Percentiles rank a stretch among this genome's conserved stretches.
These are phyloP conservation scores for Idaea biselata DNA, from an alignment of 2,888 invertebrate genomes.

Conservation along the genomic window DNA sequence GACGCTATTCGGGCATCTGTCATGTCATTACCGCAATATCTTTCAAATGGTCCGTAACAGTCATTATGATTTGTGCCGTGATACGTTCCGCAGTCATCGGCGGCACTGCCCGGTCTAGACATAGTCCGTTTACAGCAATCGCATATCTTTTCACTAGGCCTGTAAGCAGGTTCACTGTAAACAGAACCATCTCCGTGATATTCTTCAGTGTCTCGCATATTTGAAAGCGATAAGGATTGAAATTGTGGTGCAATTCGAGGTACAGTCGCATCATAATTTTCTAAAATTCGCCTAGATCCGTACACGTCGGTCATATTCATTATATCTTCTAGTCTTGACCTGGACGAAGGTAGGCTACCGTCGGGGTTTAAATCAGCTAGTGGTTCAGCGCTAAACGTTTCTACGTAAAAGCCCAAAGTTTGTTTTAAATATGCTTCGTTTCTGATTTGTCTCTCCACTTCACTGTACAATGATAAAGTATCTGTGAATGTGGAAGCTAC, in stretches of 20 bases:
- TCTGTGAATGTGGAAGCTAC: slow-evolving; percentile 94
- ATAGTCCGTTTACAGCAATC: slow-evolving; percentile 87
- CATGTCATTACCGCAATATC: slow-evolving; percentile 80
- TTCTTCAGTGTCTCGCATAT: slow-evolving; percentile 84
- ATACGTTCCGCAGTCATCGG: slow-evolving; percentile 83
- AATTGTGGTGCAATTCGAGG: slow-evolving; percentile 82
- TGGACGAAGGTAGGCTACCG: slow-evolving; percentile 69
- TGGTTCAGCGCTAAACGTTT: slow-evolving; percentile 68
- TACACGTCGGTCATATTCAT: slow-evolving; percentile 91
- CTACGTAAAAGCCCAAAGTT: slow-evolving; percentile 78
- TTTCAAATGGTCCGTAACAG: slow-evolving; percentile 82
- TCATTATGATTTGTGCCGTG: slow-evolving; percentile 77
- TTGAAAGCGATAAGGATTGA: slow-evolving; percentile 85
- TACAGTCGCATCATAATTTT: slow-evolving; percentile 81
- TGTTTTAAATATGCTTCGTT: slow-evolving; percentile 81
- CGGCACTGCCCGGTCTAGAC: slow-evolving; percentile 84
- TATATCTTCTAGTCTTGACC: slow-evolving; percentile 88
- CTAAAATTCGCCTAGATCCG: slow-evolving; percentile 88
- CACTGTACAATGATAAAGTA: slow-evolving; percentile 83
- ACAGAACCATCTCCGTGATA: slow-evolving; percentile 89
- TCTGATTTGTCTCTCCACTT: slow-evolving; percentile 84
- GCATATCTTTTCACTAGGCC: slow-evolving; percentile 86
- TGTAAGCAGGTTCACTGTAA: slow-evolving; percentile 92
- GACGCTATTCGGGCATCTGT: slow-evolving; percentile 83
- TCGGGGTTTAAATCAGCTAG: slow-evolving; percentile 66